Base-by-base conservation (phyloP, 2,888 invertebrate species). In the Drepana falcataria region DNA sequence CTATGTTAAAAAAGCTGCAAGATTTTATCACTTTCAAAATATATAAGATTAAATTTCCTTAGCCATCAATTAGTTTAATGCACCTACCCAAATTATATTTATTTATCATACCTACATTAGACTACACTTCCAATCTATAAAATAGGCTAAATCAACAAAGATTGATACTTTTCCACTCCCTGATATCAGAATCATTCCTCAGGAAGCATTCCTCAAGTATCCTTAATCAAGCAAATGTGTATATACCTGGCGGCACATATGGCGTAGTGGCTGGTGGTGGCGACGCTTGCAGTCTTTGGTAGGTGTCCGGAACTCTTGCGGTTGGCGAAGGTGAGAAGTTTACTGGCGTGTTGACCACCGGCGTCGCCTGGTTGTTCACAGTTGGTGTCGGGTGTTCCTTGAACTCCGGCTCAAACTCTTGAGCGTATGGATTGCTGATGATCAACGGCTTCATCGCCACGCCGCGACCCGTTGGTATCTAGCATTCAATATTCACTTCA, bases 391-490 rank as follows among this genome's bases (percentile, higher is more conserved):
- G 52, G 33, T 71, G 70, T 41, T 87, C 87, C 57, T 90, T 90
- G 51, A 74, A 73, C 35, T 85, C 85, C 57, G 92, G 86, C 56
- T 91, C 91, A 56, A 78, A 86, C 64, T 91, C 91, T 57, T 89
- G 87, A 49, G 89, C 91, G 61, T 91, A 91, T 55, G 89, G 89
- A 65, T 91, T 91, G 71, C 87, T 82, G 66, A 91, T 91, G 58
- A 91, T 87, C 44, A 91, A 81, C 0, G 89, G 85, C 54, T 85
- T 89, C 51, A 71, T 70, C 4, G 80, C 75, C 44, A 88, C 71
- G 34, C 90, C 87, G n/a, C 90, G 87, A 4, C 91, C 90, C 2
- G 85, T 85, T 54, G 79, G 69, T 54, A 91, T 75, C 91, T 91
- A 69, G 55, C 49, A 9, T 33, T 53, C 33, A 47, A 48, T 53